phyloP scores from a whole-genome alignment of 1,140 invertebrate species.

The Capitella teleta region DNA sequence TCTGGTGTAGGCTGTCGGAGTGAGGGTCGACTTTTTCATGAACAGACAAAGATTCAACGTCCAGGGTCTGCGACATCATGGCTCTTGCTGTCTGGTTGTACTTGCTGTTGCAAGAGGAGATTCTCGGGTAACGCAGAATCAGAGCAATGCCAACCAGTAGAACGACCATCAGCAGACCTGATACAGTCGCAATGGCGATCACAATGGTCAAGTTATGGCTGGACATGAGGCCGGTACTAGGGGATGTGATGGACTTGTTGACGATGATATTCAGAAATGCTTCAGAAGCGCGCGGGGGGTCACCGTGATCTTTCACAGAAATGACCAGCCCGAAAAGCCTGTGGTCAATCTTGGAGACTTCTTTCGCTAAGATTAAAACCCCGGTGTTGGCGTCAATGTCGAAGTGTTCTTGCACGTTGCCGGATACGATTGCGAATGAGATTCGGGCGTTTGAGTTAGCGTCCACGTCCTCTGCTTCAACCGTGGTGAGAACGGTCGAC shows the following conservation, averaged over 20 bases:
- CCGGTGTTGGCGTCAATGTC: slow-evolving; percentile 7
- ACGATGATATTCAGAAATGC: slow-evolving; percentile 6
- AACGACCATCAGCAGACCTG: slow-evolving; percentile 3
- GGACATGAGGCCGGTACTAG: background rate
- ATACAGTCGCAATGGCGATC: background rate
- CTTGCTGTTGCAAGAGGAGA: background rate
- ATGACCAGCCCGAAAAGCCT: slow-evolving; percentile 2
- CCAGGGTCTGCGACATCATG: no score
- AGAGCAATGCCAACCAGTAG: slow-evolving; percentile 4
- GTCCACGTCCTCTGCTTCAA: slow-evolving; percentile 10
- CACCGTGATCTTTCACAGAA: slow-evolving; percentile 5
- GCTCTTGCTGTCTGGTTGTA: slow-evolving; percentile 1
- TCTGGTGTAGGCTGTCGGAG: no score
- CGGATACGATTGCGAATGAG: background rate
- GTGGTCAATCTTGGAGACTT: slow-evolving; percentile 1
- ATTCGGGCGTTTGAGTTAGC: slow-evolving; percentile 1
- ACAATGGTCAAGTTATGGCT: slow-evolving; percentile 7
- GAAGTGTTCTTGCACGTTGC: slow-evolving; percentile 1
- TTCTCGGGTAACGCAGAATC: background rate
- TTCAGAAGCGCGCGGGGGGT: background rate
- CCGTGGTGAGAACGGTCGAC: slow-evolving; percentile 4
- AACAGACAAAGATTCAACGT: no score
- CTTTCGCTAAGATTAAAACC: slow-evolving; percentile 1
- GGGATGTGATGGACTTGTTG: slow-evolving; percentile 2
- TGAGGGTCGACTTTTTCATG: no score